A percentile compares a stretch with the other conserved stretches of the same genome.
Evolutionary conservation across 2,888 invertebrate genomes (phyloP).

Genomic region (Hemicrepidius hirtus): DNA sequence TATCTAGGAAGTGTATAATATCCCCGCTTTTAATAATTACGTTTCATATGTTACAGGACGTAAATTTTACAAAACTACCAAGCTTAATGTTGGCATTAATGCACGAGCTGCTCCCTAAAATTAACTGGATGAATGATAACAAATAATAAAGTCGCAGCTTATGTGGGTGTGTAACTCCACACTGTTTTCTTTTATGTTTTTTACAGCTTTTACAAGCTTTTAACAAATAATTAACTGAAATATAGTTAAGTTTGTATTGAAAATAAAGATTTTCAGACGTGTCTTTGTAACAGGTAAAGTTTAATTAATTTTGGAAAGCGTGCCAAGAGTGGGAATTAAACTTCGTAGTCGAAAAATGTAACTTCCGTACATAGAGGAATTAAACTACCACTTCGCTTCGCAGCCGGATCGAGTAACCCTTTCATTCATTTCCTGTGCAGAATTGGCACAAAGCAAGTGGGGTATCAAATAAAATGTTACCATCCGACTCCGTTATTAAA

Average conservation of each 20-base stretch:
- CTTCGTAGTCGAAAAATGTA: constrained; percentile 13
- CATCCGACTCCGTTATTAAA: constrained; percentile 28
- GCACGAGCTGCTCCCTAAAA: constrained; percentile 10
- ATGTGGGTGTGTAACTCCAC: neutral
- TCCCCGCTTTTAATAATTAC: constrained; percentile 1
- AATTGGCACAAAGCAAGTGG: constrained; percentile 35
- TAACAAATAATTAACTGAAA: too few species aligned
- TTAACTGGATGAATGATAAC: constrained; percentile 9
- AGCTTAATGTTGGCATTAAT: neutral
- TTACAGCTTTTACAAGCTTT: too few species aligned
- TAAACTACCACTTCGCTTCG: constrained; percentile 34
- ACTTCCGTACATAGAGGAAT: constrained; percentile 31
- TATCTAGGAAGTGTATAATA: neutral
- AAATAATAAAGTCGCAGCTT: neutral
- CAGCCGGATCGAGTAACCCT: constrained; percentile 31
- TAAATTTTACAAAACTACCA: constrained; percentile 10
- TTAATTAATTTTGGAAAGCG: constrained; percentile 19
- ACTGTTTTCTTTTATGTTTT: neutral
- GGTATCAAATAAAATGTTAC: constrained; percentile 37
- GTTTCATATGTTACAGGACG: neutral
- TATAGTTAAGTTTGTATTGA: too few species aligned
- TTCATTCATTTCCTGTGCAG: constrained; percentile 34
- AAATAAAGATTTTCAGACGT: neutral
- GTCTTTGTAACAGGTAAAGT: neutral
- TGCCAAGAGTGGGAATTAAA: constrained; percentile 14